These are phyloP conservation scores for Dryas iulia DNA, from an alignment of 1,140 invertebrate species.

Conservation along the genomic window DNA sequence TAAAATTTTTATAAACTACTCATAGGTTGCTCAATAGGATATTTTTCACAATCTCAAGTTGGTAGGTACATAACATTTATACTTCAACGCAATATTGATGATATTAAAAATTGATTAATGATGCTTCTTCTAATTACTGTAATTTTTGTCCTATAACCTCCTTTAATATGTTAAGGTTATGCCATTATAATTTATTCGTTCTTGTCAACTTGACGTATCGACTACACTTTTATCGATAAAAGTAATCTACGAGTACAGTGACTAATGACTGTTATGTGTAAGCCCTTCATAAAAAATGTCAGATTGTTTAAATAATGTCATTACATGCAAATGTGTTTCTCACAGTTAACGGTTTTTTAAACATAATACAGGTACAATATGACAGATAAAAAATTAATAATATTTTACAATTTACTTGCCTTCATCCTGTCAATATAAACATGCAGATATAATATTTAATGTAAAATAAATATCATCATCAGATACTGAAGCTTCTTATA, in stretches of 20 bases:
- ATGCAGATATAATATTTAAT: no score
- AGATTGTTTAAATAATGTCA: slow-evolving; percentile 7
- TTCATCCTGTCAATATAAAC: no score
- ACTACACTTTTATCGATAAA: slow-evolving; percentile 44
- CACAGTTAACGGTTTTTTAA: not conserved
- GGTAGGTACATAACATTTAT: not conserved
- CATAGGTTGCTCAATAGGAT: no score
- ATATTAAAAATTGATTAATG: slow-evolving; percentile 19
- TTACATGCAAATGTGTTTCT: not conserved
- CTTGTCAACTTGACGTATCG: slow-evolving; percentile 39
- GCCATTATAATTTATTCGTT: slow-evolving; percentile 20
- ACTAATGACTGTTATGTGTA: slow-evolving; percentile 39
- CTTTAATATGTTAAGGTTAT: slow-evolving; percentile 19
- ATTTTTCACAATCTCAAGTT: no score
- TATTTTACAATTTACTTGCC: not conserved
- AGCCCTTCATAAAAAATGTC: slow-evolving; percentile 15
- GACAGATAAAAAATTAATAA: not conserved
- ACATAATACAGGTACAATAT: not conserved
- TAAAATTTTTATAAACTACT: no score
- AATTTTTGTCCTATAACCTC: slow-evolving; percentile 18
- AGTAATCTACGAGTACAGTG: slow-evolving; percentile 36
- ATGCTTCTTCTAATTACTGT: slow-evolving; percentile 11
- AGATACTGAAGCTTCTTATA: no score
- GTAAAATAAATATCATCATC: no score
- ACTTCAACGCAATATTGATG: not conserved